A percentile compares a stretch with the other conserved stretches of the same genome.
These are phyloP conservation scores for Camelus dromedarius DNA, from an alignment of 2,113 vertebrate genomes.

Conservation along the genomic window DNA sequence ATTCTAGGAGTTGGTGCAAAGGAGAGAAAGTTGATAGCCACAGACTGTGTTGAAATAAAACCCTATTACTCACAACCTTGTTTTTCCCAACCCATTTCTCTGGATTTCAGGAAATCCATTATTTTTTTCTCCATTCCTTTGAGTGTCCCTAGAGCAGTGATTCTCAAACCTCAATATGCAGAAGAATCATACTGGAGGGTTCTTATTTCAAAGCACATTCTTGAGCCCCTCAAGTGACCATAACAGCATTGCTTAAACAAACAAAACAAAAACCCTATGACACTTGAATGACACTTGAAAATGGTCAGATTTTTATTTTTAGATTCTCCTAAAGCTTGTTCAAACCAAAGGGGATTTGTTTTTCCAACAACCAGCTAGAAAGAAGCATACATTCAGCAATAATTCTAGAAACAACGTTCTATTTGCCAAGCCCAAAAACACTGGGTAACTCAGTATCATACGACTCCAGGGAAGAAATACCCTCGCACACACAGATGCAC, in stretches of 20 bases:
- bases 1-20: neutral
- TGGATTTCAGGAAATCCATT: neutral
- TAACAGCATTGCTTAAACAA: neutral
- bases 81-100: neutral
- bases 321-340: neutral
- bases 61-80: neutral
- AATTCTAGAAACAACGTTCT: neutral
- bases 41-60: slow-evolving; percentile 17
- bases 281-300: neutral
- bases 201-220: neutral
- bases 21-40: neutral
- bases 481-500: fast-evolving
- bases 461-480: neutral
- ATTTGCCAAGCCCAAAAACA: neutral
- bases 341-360: neutral
- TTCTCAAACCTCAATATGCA: neutral
- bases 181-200: neutral
- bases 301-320: neutral
- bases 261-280: neutral
- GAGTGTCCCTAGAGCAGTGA: neutral
- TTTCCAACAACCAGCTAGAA: neutral
- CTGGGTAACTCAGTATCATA: too few relatives aligned
- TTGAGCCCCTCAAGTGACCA: neutral
- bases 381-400: neutral
- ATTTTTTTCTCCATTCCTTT: neutral